Evolutionary conservation across 2,888 invertebrate genomes (phyloP), one percentile per base, ranked within the genome.

Genomic region (Tolmerus cingulatus): DNA sequence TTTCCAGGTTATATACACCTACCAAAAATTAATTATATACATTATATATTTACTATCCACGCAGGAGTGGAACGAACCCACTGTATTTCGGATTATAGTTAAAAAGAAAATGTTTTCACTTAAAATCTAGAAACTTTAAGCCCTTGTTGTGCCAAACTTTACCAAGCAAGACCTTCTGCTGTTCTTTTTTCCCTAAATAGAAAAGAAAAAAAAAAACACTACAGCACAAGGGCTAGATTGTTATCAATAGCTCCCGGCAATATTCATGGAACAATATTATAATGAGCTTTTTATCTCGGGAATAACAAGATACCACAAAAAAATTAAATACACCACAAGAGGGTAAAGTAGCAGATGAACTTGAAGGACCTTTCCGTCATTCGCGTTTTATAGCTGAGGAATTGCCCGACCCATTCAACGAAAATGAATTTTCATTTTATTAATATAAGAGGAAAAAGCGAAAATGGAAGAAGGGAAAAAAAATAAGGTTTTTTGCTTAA

Each of bases 241-340:
- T 84, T 84, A 84, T 84, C 82, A 84, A 84, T 84, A 84, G 82
- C 82, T 84, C 23, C 40, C 2, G 66, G 82, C 82, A 84, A 66
- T 84, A n/a, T 84, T 84, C 82, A 23, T 84, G 66, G 82, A 84
- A 84, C 82, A 84, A 66, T 84, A 84, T 84, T 84, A 84, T 84
- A 84, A 84, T 84, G 82, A 84, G 82, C 82, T 84, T 84, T 84
- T 84, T 57, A 84, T 57, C 82, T 84, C 55, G 82, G 12, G 66
- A 37, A 81, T 81, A 81, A 84, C 82, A 84, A 84, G 57, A 84
- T 66, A 84, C 82, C 57, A 37, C 82, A 66, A 84, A 84, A 46
- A 84, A 84, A 84, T 66, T 84, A 84, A 57, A 84, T 40, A 57
- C 57, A 37, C 66, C 57, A 84, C 55, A 84, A 46, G 82, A 84